A percentile compares a stretch with the other conserved stretches of the same genome.
phyloP scores from a whole-genome alignment of 2,113 vertebrate genomes.

The Promerops cafer region DNA sequence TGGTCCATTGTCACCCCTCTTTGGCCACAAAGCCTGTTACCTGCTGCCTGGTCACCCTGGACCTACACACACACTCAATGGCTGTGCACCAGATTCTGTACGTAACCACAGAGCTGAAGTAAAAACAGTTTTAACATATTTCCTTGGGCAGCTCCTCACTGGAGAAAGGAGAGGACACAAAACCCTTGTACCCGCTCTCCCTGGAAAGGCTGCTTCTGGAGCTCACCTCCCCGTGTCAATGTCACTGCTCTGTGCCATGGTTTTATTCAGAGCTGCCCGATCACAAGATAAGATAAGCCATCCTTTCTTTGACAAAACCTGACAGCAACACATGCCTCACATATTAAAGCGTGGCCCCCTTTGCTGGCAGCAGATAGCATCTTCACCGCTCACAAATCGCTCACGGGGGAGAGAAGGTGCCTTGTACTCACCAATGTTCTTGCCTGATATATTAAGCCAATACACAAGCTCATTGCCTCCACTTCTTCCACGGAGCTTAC shows the following conservation, averaged over 20 bases:
- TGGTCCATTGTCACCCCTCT: background rate
- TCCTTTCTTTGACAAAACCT: background rate
- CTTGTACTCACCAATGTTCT: background rate
- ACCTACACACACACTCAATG: fast-evolving
- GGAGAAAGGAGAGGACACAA: background rate
- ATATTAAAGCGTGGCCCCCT: background rate
- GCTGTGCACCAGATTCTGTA: background rate
- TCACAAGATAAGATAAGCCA: background rate
- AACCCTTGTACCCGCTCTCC: background rate
- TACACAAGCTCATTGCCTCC: slow-evolving; percentile 28
- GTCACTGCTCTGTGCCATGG: fast-evolving
- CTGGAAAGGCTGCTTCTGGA: background rate
- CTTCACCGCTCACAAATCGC: background rate
- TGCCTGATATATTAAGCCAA: slow-evolving; percentile 50
- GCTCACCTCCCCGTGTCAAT: background rate
- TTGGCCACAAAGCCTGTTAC: background rate
- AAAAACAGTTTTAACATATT: background rate
- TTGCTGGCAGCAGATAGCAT: slow-evolving; percentile 20
- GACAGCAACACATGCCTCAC: background rate
- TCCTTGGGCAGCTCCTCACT: background rate
- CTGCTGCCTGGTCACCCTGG: background rate
- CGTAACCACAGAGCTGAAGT: fast-evolving
- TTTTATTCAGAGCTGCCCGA: background rate
- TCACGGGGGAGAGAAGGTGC: background rate
- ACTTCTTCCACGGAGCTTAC: background rate